These are phyloP conservation scores for Rhagonycha lutea DNA, from an alignment of 2,888 invertebrate species.

Conservation along the genomic window DNA sequence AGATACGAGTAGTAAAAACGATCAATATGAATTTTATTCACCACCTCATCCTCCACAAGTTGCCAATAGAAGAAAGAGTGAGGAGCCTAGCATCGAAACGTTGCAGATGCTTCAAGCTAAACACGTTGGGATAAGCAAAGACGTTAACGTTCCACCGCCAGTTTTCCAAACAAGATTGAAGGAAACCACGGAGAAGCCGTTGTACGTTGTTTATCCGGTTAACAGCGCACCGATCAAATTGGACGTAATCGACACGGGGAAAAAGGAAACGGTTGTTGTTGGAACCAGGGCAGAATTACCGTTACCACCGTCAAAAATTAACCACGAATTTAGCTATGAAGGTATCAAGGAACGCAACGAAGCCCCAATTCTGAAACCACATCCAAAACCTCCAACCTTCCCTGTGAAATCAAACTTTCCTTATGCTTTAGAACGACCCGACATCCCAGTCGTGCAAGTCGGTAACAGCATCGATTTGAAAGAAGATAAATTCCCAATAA, in stretches of 20 bases:
- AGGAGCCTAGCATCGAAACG: constrained; percentile 63
- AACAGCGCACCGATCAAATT: constrained; percentile 59
- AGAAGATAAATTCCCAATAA: constrained; percentile 36
- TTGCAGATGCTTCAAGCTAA: constrained; percentile 71
- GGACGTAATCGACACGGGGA: constrained; percentile 52
- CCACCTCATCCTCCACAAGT: constrained; percentile 56
- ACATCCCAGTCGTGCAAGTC: constrained; percentile 53
- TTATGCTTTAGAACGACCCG: constrained; percentile 66
- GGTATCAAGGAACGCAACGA: constrained; percentile 46
- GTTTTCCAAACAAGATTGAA: constrained; percentile 30
- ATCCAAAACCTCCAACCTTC: constrained; percentile 45
- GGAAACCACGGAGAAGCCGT: constrained; percentile 50
- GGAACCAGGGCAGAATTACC: constrained; percentile 60
- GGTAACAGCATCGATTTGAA: constrained; percentile 48
- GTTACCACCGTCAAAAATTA: constrained; percentile 46
- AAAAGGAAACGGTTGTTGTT: constrained; percentile 60
- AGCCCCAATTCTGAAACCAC: constrained; percentile 54
- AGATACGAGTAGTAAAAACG: constrained; percentile 40
- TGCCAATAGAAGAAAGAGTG: constrained; percentile 53
- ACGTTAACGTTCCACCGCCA: constrained; percentile 44
- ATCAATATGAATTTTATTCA: constrained; percentile 45
- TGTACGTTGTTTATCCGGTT: constrained; percentile 66
- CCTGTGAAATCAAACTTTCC: constrained; percentile 65
- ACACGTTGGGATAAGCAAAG: constrained; percentile 49
- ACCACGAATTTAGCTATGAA: constrained; percentile 35